Percentiles rank a stretch among this genome's conserved stretches.
Evolutionary conservation across 2,113 vertebrate species (phyloP).

Genomic region (Coreoperca whiteheadi): DNA sequence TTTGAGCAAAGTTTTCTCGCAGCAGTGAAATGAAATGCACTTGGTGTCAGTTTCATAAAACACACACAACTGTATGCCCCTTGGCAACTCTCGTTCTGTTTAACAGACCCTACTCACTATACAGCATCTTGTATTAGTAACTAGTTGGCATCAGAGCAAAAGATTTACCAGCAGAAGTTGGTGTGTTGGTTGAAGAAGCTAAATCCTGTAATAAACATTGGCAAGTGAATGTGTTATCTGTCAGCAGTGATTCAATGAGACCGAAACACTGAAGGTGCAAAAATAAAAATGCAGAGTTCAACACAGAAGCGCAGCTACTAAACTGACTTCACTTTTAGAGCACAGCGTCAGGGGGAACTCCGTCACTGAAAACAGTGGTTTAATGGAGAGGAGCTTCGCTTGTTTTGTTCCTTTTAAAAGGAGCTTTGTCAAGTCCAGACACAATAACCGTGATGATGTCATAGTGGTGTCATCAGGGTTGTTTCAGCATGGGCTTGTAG

Average conservation of each 20-base stretch:
- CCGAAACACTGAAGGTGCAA: conserved; percentile 25
- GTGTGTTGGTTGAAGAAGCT: conserved; percentile 25
- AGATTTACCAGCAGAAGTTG: conserved; percentile 32
- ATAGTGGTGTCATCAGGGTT: no score
- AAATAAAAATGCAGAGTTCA: conserved; percentile 32
- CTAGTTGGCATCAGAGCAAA: conserved; percentile 23
- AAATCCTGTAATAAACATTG: conserved; percentile 51
- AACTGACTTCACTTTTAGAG: background rate
- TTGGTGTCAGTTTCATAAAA: conserved; percentile 10
- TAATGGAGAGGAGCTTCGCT: no score
- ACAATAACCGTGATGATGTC: no score
- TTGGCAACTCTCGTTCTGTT: conserved; percentile 14
- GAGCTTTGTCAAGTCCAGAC: no score
- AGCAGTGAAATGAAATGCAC: conserved; percentile 15
- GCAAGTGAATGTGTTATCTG: conserved; percentile 26
- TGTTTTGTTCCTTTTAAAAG: no score
- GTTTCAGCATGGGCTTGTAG: no score
- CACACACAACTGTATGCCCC: conserved; percentile 2
- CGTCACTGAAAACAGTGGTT: no score
- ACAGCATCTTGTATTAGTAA: conserved; percentile 38
- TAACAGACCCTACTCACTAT: conserved; percentile 10
- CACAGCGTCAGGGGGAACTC: no score
- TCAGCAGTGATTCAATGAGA: conserved; percentile 42
- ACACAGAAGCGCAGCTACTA: background rate
- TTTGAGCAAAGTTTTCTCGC: conserved; percentile 4